Evolutionary conservation across 1,140 invertebrate species (phyloP).

Genomic region (Ceratina japonica): DNA sequence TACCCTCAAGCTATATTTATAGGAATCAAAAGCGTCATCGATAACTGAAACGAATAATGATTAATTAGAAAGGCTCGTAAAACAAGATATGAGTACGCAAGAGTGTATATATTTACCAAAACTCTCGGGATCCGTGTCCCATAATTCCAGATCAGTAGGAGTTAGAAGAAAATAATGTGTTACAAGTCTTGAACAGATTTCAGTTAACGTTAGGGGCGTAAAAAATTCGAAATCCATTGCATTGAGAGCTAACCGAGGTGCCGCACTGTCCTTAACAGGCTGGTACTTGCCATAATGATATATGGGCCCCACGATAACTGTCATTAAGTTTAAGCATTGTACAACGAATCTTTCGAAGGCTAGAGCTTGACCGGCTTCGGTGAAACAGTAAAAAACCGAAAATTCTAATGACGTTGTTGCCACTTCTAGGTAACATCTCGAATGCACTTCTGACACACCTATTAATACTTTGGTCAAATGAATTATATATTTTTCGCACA

Average conservation of each 20-base stretch:
- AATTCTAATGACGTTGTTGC: slow-evolving; percentile 90
- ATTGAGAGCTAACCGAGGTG: too few relatives aligned
- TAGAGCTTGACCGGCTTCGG: slow-evolving; percentile 85
- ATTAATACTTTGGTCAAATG: slow-evolving; percentile 89
- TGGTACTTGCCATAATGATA: too few relatives aligned
- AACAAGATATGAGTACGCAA: neutral
- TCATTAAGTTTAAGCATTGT: slow-evolving; percentile 93
- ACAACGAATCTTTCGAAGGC: slow-evolving; percentile 93
- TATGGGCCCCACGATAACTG: slow-evolving; percentile 90
- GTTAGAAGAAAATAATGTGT: slow-evolving; percentile 94
- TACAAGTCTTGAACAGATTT: slow-evolving; percentile 91
- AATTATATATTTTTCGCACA: slow-evolving; percentile 90
- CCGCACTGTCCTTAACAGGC: slow-evolving; percentile 73
- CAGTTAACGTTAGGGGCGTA: slow-evolving; percentile 83
- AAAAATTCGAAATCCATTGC: slow-evolving; percentile 82
- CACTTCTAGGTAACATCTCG: slow-evolving; percentile 89
- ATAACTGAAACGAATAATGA: slow-evolving; percentile 79
- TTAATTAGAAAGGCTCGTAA: neutral
- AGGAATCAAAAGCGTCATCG: slow-evolving; percentile 93
- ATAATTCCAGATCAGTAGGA: slow-evolving; percentile 90
- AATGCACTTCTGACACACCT: slow-evolving; percentile 87
- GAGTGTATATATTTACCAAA: slow-evolving; percentile 82
- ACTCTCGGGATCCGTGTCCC: slow-evolving; percentile 94
- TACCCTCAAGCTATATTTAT: slow-evolving; percentile 94
- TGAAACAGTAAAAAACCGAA: slow-evolving; percentile 92